phyloP scores from a whole-genome alignment of 2,888 invertebrate species.

The Melangyna quadrimaculata region DNA sequence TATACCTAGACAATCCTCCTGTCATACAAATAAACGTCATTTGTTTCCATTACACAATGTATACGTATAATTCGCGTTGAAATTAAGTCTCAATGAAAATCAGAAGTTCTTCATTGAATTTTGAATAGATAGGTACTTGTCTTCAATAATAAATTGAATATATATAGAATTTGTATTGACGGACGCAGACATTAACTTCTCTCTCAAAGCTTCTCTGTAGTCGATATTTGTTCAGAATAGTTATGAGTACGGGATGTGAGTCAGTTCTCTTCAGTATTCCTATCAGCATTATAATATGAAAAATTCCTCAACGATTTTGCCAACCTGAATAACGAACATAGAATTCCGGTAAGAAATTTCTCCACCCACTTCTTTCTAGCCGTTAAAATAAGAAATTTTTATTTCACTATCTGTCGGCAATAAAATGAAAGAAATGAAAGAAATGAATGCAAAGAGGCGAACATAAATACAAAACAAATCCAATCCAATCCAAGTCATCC shows the following conservation, averaged over 20 bases:
- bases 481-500: background rate
- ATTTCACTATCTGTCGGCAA: constrained; percentile 10
- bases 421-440: background rate
- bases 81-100: background rate
- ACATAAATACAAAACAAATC: constrained; percentile 3
- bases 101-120: background rate
- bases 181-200: background rate
- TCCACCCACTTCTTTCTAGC: constrained; percentile 34
- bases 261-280: constrained; percentile 27
- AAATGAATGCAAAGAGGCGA: background rate
- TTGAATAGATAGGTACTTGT: background rate
- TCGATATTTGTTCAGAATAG: constrained; percentile 24
- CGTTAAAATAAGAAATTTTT: constrained; percentile 36
- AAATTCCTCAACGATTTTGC: constrained; percentile 24
- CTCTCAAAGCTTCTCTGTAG: background rate
- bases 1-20: too few species aligned
- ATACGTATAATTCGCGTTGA: background rate
- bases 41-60: background rate
- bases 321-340: constrained; percentile 58
- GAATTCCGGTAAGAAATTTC: constrained; percentile 46
- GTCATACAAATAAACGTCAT: background rate
- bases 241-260: constrained; percentile 17
- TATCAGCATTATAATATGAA: constrained; percentile 24
- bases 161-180: background rate
- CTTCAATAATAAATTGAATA: background rate